Evolutionary conservation across 2,113 vertebrate species (phyloP), one percentile per base, ranked within the genome.

Genomic region (Larimichthys crocea): DNA sequence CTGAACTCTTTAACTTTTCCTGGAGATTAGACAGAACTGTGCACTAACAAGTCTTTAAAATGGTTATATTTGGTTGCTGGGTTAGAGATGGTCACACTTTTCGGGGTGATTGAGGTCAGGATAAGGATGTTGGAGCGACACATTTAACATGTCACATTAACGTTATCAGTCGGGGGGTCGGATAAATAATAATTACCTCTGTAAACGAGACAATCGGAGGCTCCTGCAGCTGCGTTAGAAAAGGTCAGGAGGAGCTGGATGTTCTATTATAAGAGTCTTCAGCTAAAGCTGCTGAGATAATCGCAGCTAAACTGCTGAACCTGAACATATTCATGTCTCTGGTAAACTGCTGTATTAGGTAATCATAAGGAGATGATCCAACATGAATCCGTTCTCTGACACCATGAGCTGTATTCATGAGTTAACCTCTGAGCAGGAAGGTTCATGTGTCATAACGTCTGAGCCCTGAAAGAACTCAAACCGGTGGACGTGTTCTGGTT

Each of bases 251-350:
- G 48, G 53, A 71, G 17, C 10, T 31, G 17, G 44, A 53, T 6
- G 74, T 1, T 65, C 83, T 87, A 55, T 79, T 49, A 40, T 56
- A 35, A 59, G 85, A 61, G 50, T 50, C 52, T 69, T 84, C n/a
- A 49, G 69, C 40, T 59, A 70, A 84, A 88, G 80, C 80, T 82
- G 66, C 69, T n/a, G 4, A 81, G 70, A 67, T 87, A 79, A 86
- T 81, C 77, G 8, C 76, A 61, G 75, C 55, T 77, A 24, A 83
- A 89, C 67, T 9, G 0, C 2, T 63, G 48, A 79, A 66, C 2
- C 17, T 2, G 29, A 31, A 26, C 73, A 84, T 84, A 84, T 78
- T 75, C 64, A 86, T 83, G 80, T 46, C 22, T 2, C 57, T 66
- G 31, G 35, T 22, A 20, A 20, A 60, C 52, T 74, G 62, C 44